phyloP scores from a whole-genome alignment of 2,888 invertebrate genomes.

The Unio pictorum region DNA sequence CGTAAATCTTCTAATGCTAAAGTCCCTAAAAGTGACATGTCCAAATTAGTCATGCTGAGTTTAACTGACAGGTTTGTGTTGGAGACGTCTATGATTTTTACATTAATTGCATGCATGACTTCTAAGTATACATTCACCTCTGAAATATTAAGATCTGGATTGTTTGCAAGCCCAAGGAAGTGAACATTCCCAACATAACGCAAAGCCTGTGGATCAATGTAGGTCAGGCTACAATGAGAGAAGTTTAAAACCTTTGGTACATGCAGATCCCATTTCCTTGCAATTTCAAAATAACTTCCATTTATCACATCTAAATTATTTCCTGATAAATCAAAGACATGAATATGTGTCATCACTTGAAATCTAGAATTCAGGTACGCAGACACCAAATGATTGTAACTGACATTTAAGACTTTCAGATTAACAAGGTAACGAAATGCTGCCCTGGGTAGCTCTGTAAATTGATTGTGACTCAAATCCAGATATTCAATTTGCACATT shows the following conservation, averaged over 20 bases:
- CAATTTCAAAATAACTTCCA: conserved; percentile 43
- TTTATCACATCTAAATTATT: conserved; percentile 43
- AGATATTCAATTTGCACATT: conserved; percentile 41
- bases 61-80: conserved; percentile 34
- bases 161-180: conserved; percentile 44
- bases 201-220: conserved; percentile 46
- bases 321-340: conserved; percentile 50
- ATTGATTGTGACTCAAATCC: conserved; percentile 53
- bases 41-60: conserved; percentile 15
- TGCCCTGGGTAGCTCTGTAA: conserved; percentile 41
- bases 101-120: conserved; percentile 31
- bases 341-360: conserved; percentile 47
- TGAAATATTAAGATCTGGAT: conserved; percentile 32
- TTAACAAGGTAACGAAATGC: conserved; percentile 43
- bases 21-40: conserved; percentile 21
- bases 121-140: conserved; percentile 38
- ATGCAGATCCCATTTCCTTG: conserved; percentile 42
- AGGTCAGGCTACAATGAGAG: conserved; percentile 50
- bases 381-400: conserved; percentile 47
- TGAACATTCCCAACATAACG: conserved; percentile 32
- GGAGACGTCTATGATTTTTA: conserved; percentile 41
- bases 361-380: conserved; percentile 49
- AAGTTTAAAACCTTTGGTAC: conserved; percentile 48
- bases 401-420: conserved; percentile 51
- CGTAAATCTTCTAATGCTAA: conserved; percentile 29